Conservation (phyloP, 2,113 vertebrate species). For the Parus major region DNA sequence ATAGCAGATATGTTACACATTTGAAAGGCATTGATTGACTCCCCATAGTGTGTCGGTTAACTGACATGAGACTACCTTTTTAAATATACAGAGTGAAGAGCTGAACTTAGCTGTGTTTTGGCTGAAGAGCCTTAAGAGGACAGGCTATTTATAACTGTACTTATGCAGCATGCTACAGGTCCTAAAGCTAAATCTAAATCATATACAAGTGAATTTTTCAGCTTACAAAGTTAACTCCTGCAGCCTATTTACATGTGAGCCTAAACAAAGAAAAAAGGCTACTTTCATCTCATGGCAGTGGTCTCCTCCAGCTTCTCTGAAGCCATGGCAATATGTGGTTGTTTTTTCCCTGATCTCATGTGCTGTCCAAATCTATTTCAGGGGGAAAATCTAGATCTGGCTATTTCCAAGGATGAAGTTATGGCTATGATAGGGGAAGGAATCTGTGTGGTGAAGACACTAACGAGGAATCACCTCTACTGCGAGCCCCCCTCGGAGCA, state of each 20-base stretch:
- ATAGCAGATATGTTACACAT: neutral
- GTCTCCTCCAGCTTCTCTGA: neutral
- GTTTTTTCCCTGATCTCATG: neutral
- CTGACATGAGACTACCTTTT: neutral
- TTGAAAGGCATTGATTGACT: neutral
- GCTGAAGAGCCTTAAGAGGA: neutral
- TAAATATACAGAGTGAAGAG: neutral
- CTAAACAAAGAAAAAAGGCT: neutral
- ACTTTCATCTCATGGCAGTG: neutral
- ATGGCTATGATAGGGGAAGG: conserved; percentile 92
- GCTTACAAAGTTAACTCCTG: neutral
- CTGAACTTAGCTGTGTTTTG: neutral
- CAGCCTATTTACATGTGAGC: neutral
- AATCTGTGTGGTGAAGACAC: conserved; percentile 89
- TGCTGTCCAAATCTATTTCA: conserved; percentile 47
- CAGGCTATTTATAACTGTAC: neutral
- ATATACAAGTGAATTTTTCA: neutral
- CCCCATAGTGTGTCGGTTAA: neutral
- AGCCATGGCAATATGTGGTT: neutral
- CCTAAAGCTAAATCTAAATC: neutral
- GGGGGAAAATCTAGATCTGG: conserved; percentile 95
- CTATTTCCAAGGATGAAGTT: conserved; percentile 95
- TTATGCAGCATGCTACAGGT: neutral
- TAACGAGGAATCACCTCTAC: conserved; percentile 93
- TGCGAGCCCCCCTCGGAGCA: conserved; percentile 92